A percentile compares a stretch with the other conserved stretches of the same genome.
These are phyloP conservation scores for Stegostoma tigrinum DNA, from an alignment of 2,113 vertebrate genomes.

Conservation along the genomic window DNA sequence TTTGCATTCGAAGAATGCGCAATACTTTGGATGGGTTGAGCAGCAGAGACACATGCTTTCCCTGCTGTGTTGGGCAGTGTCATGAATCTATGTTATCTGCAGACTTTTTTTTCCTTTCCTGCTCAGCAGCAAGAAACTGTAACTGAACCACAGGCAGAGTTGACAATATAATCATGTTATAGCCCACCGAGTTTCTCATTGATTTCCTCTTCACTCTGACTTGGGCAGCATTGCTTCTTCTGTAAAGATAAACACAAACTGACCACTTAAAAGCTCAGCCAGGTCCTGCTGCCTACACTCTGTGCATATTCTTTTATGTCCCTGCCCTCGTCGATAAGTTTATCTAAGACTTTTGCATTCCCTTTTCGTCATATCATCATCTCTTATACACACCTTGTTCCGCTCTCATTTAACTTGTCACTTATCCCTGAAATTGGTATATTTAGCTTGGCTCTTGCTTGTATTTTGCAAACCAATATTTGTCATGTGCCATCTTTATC, in stretches of 20 bases:
- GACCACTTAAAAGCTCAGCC: background rate
- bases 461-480: background rate
- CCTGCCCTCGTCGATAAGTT: background rate
- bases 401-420: background rate
- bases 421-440: background rate
- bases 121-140: background rate
- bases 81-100: background rate
- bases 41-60: background rate
- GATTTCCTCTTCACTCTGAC: background rate
- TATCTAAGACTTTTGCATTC: background rate
- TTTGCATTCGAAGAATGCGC: background rate
- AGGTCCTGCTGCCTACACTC: background rate
- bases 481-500: background rate
- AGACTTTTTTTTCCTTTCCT: background rate
- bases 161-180: background rate
- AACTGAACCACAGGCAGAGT: background rate
- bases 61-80: background rate
- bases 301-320: background rate
- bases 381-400: background rate
- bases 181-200: background rate
- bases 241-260: background rate
- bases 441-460: background rate
- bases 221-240: background rate
- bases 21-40: background rate
- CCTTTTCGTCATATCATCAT: background rate